Conservation (phyloP, 1,140 invertebrate genomes). For the Chymomyza costata region DNA sequence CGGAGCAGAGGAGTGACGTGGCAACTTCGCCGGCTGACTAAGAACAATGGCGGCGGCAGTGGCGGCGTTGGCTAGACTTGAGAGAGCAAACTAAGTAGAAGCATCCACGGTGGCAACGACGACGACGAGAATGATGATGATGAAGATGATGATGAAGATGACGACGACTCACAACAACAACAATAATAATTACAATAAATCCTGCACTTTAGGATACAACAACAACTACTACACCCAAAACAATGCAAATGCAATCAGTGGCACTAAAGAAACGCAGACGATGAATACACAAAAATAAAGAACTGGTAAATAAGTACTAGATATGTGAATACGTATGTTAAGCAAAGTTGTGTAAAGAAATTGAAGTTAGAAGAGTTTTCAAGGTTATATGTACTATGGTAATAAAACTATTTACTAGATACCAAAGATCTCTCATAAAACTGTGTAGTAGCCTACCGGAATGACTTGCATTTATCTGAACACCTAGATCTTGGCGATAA, state of each 20-base stretch:
- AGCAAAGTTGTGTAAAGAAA: too few relatives aligned
- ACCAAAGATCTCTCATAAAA: too few relatives aligned
- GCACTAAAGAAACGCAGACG: too few relatives aligned
- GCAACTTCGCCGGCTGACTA: slow-evolving; percentile 36
- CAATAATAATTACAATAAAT: slow-evolving; percentile 54
- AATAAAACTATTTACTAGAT: too few relatives aligned
- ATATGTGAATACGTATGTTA: too few relatives aligned
- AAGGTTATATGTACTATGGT: too few relatives aligned
- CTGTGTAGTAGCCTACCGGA: too few relatives aligned
- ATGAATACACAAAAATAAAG: not conserved
- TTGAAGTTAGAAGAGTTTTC: too few relatives aligned
- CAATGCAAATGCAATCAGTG: slow-evolving; percentile 56
- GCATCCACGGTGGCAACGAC: slow-evolving; percentile 21
- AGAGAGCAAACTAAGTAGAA: slow-evolving; percentile 33
- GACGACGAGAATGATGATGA: slow-evolving; percentile 3
- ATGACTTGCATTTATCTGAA: too few relatives aligned
- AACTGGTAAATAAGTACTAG: not conserved
- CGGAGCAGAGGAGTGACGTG: slow-evolving; percentile 24
- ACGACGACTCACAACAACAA: not conserved
- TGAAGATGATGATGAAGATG: slow-evolving; percentile 1
- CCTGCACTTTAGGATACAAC: slow-evolving; percentile 50
- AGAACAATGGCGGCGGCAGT: slow-evolving; percentile 61
- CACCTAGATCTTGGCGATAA: too few relatives aligned
- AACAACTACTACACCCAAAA: slow-evolving; percentile 25
- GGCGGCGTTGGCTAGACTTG: slow-evolving; percentile 6